Evolutionary conservation across 2,888 invertebrate species (phyloP).

Genomic region (Hirudinaria manillensis): DNA sequence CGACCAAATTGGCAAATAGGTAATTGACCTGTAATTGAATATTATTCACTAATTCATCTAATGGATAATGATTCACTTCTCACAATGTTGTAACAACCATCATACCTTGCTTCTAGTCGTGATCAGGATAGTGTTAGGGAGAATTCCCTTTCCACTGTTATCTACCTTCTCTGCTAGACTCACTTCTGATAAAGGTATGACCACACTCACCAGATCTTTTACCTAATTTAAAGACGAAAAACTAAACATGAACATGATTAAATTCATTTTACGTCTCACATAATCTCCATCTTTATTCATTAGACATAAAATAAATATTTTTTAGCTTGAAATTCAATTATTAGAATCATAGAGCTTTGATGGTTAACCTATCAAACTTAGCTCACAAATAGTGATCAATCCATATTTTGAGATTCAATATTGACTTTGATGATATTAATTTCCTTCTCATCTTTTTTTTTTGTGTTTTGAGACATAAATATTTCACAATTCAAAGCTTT

Average conservation of each 20-base stretch:
- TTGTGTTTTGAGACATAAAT: too few species aligned
- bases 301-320: too few species aligned
- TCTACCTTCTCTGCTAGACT: constrained; percentile 71
- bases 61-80: background rate
- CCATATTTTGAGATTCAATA: too few species aligned
- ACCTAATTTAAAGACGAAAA: constrained; percentile 59
- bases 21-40: constrained; percentile 47
- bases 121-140: constrained; percentile 71
- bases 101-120: constrained; percentile 70
- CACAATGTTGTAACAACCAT: background rate
- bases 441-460: too few species aligned
- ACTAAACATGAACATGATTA: background rate
- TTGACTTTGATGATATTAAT: too few species aligned
- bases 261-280: too few species aligned
- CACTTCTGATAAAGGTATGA: constrained; percentile 79
- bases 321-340: too few species aligned
- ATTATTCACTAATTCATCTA: background rate
- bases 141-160: constrained; percentile 62
- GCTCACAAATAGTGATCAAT: too few species aligned
- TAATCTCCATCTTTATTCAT: too few species aligned
- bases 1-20: constrained; percentile 79
- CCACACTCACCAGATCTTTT: constrained; percentile 72
- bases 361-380: too few species aligned
- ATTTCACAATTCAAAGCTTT: too few species aligned
- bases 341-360: too few species aligned